Evolutionary conservation across 2,797 vertebrate genomes (phyloP).

Genomic region (Brachymystax lenok): DNA sequence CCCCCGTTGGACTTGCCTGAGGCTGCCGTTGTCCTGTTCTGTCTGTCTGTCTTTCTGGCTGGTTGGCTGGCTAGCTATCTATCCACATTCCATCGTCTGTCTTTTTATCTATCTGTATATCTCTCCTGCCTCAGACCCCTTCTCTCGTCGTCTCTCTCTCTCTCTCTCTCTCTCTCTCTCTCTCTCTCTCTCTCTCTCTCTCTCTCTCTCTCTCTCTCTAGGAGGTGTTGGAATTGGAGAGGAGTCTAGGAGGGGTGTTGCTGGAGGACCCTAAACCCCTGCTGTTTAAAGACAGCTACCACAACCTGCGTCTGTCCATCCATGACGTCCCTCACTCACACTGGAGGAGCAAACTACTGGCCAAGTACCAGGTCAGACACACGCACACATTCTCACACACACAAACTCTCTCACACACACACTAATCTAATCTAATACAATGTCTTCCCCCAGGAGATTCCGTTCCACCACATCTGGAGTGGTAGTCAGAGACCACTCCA

Average conservation of each 20-base stretch:
- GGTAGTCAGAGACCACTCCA: conserved; percentile 93
- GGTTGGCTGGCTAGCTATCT: too few relatives aligned
- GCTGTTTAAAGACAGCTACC: conserved; percentile 97
- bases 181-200: background rate
- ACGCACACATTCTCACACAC: background rate
- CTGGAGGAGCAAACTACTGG: conserved; percentile 98
- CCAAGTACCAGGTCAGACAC: conserved; percentile 93
- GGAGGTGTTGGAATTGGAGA: conserved; percentile 84
- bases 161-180: too few relatives aligned
- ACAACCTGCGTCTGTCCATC: conserved; percentile 96
- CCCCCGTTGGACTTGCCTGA: too few relatives aligned
- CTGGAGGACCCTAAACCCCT: conserved; percentile 93
- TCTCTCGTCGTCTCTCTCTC: too few relatives aligned
- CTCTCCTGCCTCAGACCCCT: too few relatives aligned
- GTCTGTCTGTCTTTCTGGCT: too few relatives aligned
- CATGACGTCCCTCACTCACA: conserved; percentile 94
- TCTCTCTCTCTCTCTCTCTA: background rate
- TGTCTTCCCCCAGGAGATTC: conserved; percentile 87
- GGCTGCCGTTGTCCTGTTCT: too few relatives aligned
- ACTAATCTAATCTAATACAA: background rate
- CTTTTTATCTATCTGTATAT: too few relatives aligned
- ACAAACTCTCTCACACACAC: too few relatives aligned
- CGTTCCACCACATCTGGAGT: conserved; percentile 97
- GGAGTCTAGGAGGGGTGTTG: conserved; percentile 90
- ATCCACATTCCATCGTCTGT: too few relatives aligned